Percentiles rank a stretch among this genome's conserved stretches.
Evolutionary conservation across 2,797 vertebrate genomes (phyloP).

Genomic region (Strix occidentalis): DNA sequence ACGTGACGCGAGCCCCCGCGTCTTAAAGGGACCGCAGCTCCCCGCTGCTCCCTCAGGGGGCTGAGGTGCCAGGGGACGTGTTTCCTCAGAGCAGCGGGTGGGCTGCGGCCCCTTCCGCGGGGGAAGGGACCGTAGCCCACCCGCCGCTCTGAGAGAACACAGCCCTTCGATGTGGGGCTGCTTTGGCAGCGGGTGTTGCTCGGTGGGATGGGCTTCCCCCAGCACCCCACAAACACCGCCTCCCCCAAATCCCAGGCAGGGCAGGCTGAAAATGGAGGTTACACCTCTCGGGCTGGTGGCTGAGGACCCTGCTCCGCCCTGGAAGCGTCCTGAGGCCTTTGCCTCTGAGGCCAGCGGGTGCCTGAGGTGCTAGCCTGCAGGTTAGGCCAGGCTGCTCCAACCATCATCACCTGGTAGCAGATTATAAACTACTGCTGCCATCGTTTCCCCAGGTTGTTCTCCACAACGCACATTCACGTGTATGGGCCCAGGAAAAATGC

Average conservation of each 20-base stretch:
- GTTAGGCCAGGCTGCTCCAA: fast-evolving
- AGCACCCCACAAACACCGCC: fast-evolving
- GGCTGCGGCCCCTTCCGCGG: no score
- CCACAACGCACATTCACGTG: no score
- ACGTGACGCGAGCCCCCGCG: background rate
- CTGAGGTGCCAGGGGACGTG: fast-evolving
- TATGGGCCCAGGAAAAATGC: fast-evolving
- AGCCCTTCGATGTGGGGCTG: fast-evolving
- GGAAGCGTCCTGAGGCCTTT: background rate
- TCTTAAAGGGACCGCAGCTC: conserved; percentile 26
- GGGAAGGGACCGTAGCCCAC: background rate
- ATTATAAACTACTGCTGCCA: fast-evolving
- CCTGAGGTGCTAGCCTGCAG: fast-evolving
- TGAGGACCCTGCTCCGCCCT: no score
- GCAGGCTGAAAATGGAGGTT: background rate
- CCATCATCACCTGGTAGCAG: fast-evolving
- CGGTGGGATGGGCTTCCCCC: no score
- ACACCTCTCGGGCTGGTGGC: fast-evolving
- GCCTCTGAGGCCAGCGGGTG: background rate
- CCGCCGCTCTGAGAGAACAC: fast-evolving
- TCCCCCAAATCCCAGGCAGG: fast-evolving
- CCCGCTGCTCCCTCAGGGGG: fast-evolving
- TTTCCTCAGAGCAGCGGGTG: fast-evolving
- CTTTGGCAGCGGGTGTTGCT: background rate
- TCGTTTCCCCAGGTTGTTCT: fast-evolving